Conservation (phyloP, 2,797 vertebrate genomes). For the Pangasius sanitwongsei region DNA sequence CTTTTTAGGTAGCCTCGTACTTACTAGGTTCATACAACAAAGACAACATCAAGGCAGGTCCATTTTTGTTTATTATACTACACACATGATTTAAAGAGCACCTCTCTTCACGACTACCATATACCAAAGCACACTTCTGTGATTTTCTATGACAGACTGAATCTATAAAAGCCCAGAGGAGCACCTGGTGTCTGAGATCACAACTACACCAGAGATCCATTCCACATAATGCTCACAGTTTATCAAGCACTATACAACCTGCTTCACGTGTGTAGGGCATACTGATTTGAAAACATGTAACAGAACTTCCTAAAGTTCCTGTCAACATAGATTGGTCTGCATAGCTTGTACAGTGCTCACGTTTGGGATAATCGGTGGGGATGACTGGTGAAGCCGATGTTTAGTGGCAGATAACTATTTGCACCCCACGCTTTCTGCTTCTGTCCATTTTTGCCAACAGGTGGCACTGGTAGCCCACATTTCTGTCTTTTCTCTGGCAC, state of each 20-base stretch:
- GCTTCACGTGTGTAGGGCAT: not conserved
- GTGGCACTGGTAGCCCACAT: slow-evolving; percentile 69
- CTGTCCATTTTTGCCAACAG: slow-evolving; percentile 56
- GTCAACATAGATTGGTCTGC: not conserved
- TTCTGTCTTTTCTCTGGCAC: slow-evolving; percentile 45
- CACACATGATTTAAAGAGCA: not conserved
- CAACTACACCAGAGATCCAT: not conserved
- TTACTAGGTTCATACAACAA: not conserved
- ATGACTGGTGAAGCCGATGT: not conserved
- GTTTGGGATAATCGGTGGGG: not conserved
- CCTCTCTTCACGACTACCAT: not conserved
- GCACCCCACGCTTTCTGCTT: not conserved
- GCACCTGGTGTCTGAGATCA: no score
- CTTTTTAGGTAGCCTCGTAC: not conserved
- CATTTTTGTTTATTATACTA: not conserved
- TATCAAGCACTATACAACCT: not conserved
- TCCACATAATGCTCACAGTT: not conserved
- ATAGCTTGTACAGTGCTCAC: not conserved
- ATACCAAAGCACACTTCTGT: not conserved
- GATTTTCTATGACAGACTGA: not conserved
- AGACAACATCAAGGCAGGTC: not conserved
- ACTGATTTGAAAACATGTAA: not conserved
- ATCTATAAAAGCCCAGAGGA: not conserved
- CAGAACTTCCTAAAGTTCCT: not conserved
- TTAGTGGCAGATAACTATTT: not conserved